Percentiles rank a stretch among this genome's conserved stretches.
Evolutionary conservation across 2,797 vertebrate species (phyloP).

Genomic region (Sciurus carolinensis): DNA sequence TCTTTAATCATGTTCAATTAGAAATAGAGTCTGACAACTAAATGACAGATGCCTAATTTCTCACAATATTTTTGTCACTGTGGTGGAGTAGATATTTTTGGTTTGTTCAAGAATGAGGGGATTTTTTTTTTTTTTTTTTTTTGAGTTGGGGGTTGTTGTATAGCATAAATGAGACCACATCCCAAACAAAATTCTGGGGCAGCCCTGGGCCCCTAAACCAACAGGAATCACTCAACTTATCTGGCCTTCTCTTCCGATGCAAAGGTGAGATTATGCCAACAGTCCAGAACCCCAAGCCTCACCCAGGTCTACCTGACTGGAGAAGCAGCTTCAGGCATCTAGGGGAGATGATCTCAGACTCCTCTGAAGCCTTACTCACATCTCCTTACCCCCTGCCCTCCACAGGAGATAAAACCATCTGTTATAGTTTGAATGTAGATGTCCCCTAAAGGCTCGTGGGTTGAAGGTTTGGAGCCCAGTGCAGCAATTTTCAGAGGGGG

Average conservation of each 20-base stretch:
- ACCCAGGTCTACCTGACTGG: not conserved
- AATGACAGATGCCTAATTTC: conserved; percentile 2
- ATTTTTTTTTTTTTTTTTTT: too few relatives aligned
- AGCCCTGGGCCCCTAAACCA: not conserved
- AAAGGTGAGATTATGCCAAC: too few relatives aligned
- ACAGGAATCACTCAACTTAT: not conserved
- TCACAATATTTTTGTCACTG: conserved; percentile 2
- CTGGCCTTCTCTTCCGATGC: not conserved
- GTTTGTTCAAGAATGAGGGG: not conserved
- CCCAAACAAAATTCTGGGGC: not conserved
- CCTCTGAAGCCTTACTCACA: not conserved
- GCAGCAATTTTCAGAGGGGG: not conserved
- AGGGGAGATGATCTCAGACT: not conserved
- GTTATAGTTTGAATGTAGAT: not conserved
- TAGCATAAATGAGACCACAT: not conserved
- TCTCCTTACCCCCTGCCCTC: not conserved
- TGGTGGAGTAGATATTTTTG: not conserved
- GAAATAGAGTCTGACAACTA: conserved; percentile 23
- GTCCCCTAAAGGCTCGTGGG: too few relatives aligned
- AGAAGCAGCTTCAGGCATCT: not conserved
- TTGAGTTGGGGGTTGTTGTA: not conserved
- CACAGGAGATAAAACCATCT: not conserved
- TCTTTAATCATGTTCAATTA: not conserved
- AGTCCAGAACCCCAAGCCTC: not conserved
- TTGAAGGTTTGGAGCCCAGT: not conserved